Base-by-base conservation (phyloP, 1,140 invertebrate genomes). In the Drosophila subobscura region DNA sequence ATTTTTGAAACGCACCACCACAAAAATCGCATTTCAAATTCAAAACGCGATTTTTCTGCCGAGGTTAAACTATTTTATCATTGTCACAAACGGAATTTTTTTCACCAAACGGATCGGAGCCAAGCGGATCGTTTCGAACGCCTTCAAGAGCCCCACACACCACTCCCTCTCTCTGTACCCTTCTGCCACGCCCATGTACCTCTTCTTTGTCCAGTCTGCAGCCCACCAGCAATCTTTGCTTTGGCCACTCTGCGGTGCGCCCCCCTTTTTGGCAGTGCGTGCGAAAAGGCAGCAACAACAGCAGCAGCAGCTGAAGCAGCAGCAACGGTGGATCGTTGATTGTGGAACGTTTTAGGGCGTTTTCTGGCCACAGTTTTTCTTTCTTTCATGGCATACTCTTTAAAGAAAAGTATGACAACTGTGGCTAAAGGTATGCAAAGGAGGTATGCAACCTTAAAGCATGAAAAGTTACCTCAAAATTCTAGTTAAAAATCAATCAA, bases 61-160 rank as follows among this genome's bases (percentile, higher is more conserved):
- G 83, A 88, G 83, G 83, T 88, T 88, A 88, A 88, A 88, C 83
- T 88, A 88, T 88, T 88, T 88, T 88, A 88, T 88, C 83, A 88
- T 88, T 88, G 83, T 88, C 83, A 88, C 83, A 86, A 86, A 89
- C 76, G 83, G 84, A 88, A 88, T 88, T 88, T 88, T 20, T 88
- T 88, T 37, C 83, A 88, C 84, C 84, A 88, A 83, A 72, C 60
- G 72, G 75, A 70, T 63, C 64, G 67, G 46, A 37, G 33, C 33
- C 10, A 3, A 37, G 33, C 33, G 25, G 56, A 75, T 75, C 72
- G 72, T 56, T 76, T 68, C 73, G 58, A 66, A 56, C 64, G 64
- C 79, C 72, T 77, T 23, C 23, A 33, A 23, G 54, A 20, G 45
- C 50, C 41, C 54, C 52, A 53, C 67, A 45, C 53, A 25, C 16